A percentile compares a stretch with the other conserved stretches of the same genome.
Evolutionary conservation across 2,888 invertebrate species (phyloP).

Genomic region (Dryocosmus kuriphilus): DNA sequence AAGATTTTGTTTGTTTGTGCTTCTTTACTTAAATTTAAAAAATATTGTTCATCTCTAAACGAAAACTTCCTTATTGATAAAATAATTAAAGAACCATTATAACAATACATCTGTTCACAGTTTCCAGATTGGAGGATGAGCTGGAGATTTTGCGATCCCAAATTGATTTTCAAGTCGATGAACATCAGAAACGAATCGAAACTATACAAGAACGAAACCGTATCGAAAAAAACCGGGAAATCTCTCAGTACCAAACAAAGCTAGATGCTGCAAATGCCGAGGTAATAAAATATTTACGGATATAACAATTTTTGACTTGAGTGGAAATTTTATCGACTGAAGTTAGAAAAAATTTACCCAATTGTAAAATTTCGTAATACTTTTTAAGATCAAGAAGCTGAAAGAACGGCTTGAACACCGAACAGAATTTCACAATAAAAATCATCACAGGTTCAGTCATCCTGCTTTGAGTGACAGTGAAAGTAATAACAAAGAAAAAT

Average conservation of each 20-base stretch:
- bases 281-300: not conserved
- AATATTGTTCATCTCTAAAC: not conserved
- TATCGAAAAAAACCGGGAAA: conserved; percentile 26
- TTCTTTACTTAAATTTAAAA: not conserved
- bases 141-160: conserved; percentile 26
- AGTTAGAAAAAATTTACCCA: not conserved
- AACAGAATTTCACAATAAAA: not conserved
- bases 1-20: too few species aligned
- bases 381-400: conserved; percentile 18
- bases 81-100: not conserved
- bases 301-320: not conserved
- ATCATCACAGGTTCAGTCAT: not conserved
- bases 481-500: conserved; percentile 9
- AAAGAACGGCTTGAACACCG: not conserved
- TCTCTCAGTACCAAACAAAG: conserved; percentile 8
- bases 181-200: conserved; percentile 6
- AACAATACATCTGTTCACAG: not conserved
- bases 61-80: not conserved
- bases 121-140: conserved; percentile 36
- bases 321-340: not conserved
- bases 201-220: conserved; percentile 9
- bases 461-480: conserved; percentile 22
- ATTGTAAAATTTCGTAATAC: not conserved
- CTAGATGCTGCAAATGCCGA: conserved; percentile 17
- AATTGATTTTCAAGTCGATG: conserved; percentile 15